Evolutionary conservation across 2,888 invertebrate genomes (phyloP), one percentile per base, ranked within the genome.

Genomic region (Neocrepidodera transversa): DNA sequence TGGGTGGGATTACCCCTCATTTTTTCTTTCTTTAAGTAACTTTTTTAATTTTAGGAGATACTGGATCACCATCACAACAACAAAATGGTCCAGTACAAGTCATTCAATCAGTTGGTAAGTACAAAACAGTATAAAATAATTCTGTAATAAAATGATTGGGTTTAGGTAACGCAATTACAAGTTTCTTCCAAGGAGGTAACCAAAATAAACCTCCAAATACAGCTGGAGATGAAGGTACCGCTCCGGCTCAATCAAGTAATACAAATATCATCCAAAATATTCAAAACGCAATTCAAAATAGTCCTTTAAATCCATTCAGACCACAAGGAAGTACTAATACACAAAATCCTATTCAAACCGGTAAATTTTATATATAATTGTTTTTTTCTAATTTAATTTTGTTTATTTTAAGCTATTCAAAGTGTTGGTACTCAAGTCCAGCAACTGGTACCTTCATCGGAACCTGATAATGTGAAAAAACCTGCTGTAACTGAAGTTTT

Each of bases 201-300:
- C 58, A 59, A 16, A 56, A 38, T 10, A 59, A 35, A 36, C 64
- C 66, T 6, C 58, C 60, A 51, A 35, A 54, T 14, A 26, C 60
- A 14, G 48, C 60, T 11, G 62, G 62, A 1, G 65, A 65, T 26
- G 61, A 56, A 35, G 64, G 61, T 10, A 47, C 59, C 0, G 53
- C 49, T 7, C 54, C 62, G 13, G 40, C 54, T 2, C 20, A 50
- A 13, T 20, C 40, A 8, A 42, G 42, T 26, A 55, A 55, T 14
- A 17, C 38, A 1, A 52, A 54, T 26, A 60, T 71, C 6, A 62
- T 67, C 20, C 64, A 66, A 40, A 69, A 64, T 17, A 68, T 71
- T 23, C 66, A 67, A 20, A 68, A 62, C 18, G 71, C 68, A 6
- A 60, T 71, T 48, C 69, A 68, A 51, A 70, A 66, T 35, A 64